A percentile compares a stretch with the other conserved stretches of the same genome.
Evolutionary conservation across 1,140 invertebrate species (phyloP).

Genomic region (Zaprionus camerounensis): DNA sequence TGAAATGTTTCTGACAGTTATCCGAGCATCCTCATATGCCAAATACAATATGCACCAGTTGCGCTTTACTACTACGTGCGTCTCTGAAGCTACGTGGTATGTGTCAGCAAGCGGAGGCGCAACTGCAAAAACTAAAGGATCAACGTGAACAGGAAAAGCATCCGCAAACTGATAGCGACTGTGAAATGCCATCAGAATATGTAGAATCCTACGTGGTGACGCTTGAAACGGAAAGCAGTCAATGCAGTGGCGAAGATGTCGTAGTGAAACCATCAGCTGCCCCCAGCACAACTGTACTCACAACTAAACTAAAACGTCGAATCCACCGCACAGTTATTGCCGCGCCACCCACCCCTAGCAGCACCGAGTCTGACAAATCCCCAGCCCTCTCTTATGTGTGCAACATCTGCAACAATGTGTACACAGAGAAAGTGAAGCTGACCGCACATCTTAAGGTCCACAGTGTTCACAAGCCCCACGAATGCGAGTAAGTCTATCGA

Average conservation of each 20-base stretch:
- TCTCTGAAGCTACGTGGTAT: slow-evolving; percentile 56
- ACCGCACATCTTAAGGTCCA: slow-evolving; percentile 67
- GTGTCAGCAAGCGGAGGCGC: slow-evolving; percentile 54
- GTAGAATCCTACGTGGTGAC: slow-evolving; percentile 38
- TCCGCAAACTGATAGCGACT: slow-evolving; percentile 16
- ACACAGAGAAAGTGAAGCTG: slow-evolving; percentile 57
- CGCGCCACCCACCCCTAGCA: background rate
- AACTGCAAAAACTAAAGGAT: slow-evolving; percentile 22
- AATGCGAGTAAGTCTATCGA: slow-evolving; percentile 72
- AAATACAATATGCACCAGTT: slow-evolving; percentile 65
- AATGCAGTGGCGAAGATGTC: slow-evolving; percentile 30
- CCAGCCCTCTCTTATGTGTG: slow-evolving; percentile 42
- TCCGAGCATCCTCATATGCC: slow-evolving; percentile 23
- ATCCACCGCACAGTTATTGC: background rate
- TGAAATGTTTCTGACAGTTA: slow-evolving; percentile 33
- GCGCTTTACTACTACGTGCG: slow-evolving; percentile 54
- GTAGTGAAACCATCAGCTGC: slow-evolving; percentile 28
- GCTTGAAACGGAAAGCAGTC: slow-evolving; percentile 25
- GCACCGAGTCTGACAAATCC: background rate
- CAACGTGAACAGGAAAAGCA: background rate
- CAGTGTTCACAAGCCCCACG: slow-evolving; percentile 66
- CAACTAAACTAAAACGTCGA: background rate
- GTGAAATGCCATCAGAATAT: slow-evolving; percentile 28
- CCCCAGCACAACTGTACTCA: background rate
- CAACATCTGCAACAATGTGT: slow-evolving; percentile 63